Percentiles rank a stretch among this genome's conserved stretches.
These are phyloP conservation scores for Deroplatys truncata DNA, from an alignment of 2,888 invertebrate species.

Conservation along the genomic window DNA sequence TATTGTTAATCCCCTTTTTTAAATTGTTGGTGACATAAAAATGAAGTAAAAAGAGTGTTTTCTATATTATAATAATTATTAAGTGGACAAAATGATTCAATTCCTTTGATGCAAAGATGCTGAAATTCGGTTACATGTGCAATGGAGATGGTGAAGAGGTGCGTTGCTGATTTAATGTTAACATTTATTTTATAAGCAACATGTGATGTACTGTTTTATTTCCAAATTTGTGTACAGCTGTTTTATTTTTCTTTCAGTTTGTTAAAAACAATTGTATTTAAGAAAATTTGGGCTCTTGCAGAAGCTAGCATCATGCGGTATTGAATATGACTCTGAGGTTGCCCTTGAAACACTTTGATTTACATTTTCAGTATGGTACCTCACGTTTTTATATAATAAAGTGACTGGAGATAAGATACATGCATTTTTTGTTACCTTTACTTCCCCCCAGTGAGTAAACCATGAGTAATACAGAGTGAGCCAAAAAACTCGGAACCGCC, in stretches of 20 bases:
- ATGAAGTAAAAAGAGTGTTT: conserved; percentile 10
- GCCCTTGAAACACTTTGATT: not conserved
- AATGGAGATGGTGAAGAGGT: not conserved
- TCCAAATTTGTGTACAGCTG: not conserved
- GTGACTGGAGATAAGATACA: not conserved
- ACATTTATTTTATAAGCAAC: not conserved
- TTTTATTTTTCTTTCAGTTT: not conserved
- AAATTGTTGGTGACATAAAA: conserved; percentile 13
- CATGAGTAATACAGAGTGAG: too few relatives aligned
- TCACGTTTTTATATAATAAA: conserved; percentile 17
- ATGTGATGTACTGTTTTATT: not conserved
- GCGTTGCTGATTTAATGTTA: not conserved
- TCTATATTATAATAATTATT: conserved; percentile 8
- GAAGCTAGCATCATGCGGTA: not conserved
- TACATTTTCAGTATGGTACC: conserved; percentile 14
- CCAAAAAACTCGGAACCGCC: too few relatives aligned
- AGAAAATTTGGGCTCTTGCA: not conserved
- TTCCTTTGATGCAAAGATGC: not conserved
- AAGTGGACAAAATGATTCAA: not conserved
- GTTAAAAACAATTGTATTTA: not conserved
- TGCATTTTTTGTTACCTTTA: not conserved
- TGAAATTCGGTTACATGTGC: not conserved
- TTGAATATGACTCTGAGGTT: not conserved
- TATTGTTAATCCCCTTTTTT: conserved; percentile 4
- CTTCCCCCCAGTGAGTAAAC: too few relatives aligned